Evolutionary conservation across 2,888 invertebrate genomes (phyloP), one percentile per base, ranked within the genome.

Genomic region (Microchrysa polita): DNA sequence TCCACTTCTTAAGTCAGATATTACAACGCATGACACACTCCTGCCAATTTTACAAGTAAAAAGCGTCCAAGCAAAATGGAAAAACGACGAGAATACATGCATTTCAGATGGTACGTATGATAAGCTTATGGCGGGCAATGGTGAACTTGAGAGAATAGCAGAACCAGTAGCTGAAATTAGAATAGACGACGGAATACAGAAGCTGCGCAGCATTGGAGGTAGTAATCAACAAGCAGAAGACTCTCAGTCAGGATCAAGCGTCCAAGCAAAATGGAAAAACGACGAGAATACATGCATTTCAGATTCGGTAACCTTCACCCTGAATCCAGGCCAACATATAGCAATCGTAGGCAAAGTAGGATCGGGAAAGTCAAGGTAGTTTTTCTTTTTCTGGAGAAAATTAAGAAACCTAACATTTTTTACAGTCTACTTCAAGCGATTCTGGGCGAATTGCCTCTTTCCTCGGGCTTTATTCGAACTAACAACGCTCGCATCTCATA

Each of bases 331-430:
- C 77, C 89, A 89, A 82, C 85, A 80, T 84, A 87, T 88, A 65
- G 93, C 93, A 10, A 88, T 91, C 22, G 90, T 91, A 76, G 92
- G 92, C 0, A 90, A 90, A 67, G 92, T 92, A 5, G 92, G 92
- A 10, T 87, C 91, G 0, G 92, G 92, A 53, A 92, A 92, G 76
- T 85, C 85, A 2, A 85, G 81, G 81, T 81, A 7, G 12, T 48
- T 48, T 48, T n/a, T 48, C 12, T 48, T 48, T 48, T 48, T n/a
- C 12, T 48, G 4, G 48, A n/a, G n/a, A n/a, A n/a, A n/a, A n/a
- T 48, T n/a, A 12, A 72, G n/a, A n/a, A n/a, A n/a, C n/a, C n/a
- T n/a, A n/a, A n/a, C n/a, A n/a, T n/a, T n/a, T n/a, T 67, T 73
- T 74, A 9, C n/a, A 84, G 84, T 73, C 78, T 90, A 1, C 83